A percentile compares a stretch with the other conserved stretches of the same genome.
Evolutionary conservation across 2,888 invertebrate species (phyloP).

Genomic region (Spialia ferax): DNA sequence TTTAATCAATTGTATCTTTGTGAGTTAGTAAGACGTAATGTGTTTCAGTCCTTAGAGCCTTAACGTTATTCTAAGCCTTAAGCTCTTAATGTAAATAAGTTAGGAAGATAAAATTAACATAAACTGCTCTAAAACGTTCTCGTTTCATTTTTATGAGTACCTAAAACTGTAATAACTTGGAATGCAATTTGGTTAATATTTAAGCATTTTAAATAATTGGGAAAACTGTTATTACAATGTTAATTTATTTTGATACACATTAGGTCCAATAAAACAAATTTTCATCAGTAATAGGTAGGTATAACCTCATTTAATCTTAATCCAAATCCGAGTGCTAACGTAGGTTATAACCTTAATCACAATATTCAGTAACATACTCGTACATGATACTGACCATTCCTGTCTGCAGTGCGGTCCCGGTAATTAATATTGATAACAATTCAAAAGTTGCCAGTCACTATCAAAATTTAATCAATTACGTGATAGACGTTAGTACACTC

Average conservation of each 20-base stretch:
- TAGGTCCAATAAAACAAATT: too few species aligned
- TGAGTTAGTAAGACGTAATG: neutral
- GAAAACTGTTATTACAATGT: too few species aligned
- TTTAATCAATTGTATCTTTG: constrained; percentile 38
- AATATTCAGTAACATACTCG: constrained; percentile 10
- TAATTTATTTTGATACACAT: too few species aligned
- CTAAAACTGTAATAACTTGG: too few species aligned
- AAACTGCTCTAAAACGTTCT: too few species aligned
- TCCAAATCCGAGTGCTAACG: too few species aligned
- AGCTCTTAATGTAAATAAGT: neutral
- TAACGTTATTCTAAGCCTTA: constrained; percentile 20
- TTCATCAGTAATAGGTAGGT: too few species aligned
- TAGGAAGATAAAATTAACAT: neutral
- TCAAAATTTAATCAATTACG: constrained; percentile 27
- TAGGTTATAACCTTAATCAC: too few species aligned
- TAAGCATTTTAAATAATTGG: too few species aligned
- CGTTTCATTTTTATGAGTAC: too few species aligned
- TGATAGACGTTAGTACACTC: neutral
- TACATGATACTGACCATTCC: neutral
- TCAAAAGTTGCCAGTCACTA: constrained; percentile 18
- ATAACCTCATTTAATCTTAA: too few species aligned
- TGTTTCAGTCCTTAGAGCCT: neutral
- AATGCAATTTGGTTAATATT: too few species aligned
- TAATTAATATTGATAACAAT: constrained; percentile 35
- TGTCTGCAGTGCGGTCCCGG: constrained; percentile 28